Base-by-base conservation (phyloP, 2,113 vertebrate genomes). In the Oryzias celebensis region DNA sequence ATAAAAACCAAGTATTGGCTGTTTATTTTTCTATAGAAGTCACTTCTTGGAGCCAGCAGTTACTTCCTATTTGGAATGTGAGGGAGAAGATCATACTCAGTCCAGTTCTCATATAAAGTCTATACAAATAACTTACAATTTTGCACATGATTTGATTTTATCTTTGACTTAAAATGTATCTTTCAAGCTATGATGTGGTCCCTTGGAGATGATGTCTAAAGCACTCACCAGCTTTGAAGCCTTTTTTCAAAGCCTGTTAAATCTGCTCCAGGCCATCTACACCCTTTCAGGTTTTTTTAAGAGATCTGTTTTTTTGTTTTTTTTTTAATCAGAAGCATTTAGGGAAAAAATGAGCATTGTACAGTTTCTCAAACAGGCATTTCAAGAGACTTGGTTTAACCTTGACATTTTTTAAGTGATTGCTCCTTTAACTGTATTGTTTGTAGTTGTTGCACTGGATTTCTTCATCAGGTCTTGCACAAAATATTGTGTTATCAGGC, bases 91-190 rank as follows among this genome's bases (percentile, higher is more conserved):
- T 4, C 5, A 1, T 28, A 28, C 26, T 28, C 26, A 28, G 26
- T 28, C 26, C 26, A 28, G 26, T 5, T 28, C 5, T 28, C 26
- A 6, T 28, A 28, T 28, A 28, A 6, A 28, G 26, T 28, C 26
- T 4, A 28, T 5, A 28, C 26, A 28, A 28, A 28, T 6, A 28
- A 28, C 26, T 28, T 28, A 28, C 26, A 28, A 28, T 28, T 4
- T 6, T 44, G 36, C 17, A 53, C 42, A 36, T 23, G 16, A 16
- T 20, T 56, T 3, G 15, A 42, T 64, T 48, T 49, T 18, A 51
- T 10, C 20, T 51, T 62, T 56, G 18, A 20, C 24, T 22, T 49
- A 18, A 36, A 65, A 31, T 47, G 70, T 58, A 62, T 60, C 58
- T 14, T 61, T 28, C 44, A 18, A 31, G 58, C 48, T 5, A 36